Conservation (phyloP, 1,140 invertebrate genomes). For the Eulimnadia texana region DNA sequence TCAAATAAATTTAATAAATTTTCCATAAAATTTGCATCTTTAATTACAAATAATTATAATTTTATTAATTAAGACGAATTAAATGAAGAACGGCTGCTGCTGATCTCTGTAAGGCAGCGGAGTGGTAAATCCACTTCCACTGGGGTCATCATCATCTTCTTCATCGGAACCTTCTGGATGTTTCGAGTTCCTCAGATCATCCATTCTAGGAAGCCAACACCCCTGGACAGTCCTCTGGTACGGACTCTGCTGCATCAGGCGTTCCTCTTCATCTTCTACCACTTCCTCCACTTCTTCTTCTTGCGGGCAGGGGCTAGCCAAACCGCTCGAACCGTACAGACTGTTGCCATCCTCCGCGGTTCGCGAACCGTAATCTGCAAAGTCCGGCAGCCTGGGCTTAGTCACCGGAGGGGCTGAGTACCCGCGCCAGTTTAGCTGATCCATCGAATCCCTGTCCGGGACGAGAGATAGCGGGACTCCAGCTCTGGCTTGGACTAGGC, state of each 20-base stretch:
- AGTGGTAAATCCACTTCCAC: conserved; percentile 2
- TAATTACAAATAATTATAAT: too few relatives aligned
- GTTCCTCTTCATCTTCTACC: conserved; percentile 1
- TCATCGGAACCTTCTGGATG: not conserved
- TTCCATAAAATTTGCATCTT: too few relatives aligned
- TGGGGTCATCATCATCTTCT: not conserved
- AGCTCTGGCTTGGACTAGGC: conserved; percentile 6
- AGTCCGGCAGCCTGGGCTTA: conserved; percentile 11
- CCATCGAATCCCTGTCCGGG: conserved; percentile 5
- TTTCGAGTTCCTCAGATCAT: not conserved
- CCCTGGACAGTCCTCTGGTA: conserved; percentile 5
- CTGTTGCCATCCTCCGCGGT: not conserved
- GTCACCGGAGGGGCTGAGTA: conserved; percentile 17
- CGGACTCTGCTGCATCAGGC: not conserved
- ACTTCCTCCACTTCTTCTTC: conserved; percentile 6
- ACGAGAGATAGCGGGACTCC: conserved; percentile 14
- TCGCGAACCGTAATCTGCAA: not conserved
- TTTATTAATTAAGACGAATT: too few relatives aligned
- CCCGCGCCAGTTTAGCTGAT: conserved; percentile 7
- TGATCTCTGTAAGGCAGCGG: conserved; percentile 2
- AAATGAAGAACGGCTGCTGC: not conserved
- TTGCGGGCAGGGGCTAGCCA: not conserved
- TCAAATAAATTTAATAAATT: too few relatives aligned
- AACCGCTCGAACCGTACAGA: not conserved
- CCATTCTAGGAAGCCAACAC: not conserved